Percentiles rank a stretch among this genome's conserved stretches.
Conservation (phyloP, 2,113 vertebrate species). For the Meleagris gallopavo region DNA sequence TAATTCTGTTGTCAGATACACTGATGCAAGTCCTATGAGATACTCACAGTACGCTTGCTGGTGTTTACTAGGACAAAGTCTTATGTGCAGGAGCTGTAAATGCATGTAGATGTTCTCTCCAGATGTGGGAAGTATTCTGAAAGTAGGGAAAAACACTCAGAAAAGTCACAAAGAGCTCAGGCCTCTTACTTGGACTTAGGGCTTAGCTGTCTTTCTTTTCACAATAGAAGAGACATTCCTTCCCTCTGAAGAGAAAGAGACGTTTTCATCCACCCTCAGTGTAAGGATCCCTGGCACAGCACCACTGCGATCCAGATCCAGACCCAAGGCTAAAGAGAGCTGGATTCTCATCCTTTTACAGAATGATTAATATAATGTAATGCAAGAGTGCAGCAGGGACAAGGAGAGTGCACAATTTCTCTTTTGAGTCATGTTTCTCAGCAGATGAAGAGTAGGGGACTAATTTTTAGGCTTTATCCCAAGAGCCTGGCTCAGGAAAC, state of each 20-base stretch:
- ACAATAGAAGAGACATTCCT: neutral
- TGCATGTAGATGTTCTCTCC: fast-evolving
- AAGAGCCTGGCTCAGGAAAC: neutral
- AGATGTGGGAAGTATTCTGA: neutral
- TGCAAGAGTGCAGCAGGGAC: neutral
- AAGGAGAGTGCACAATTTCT: neutral
- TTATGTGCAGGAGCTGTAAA: neutral
- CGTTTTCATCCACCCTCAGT: neutral
- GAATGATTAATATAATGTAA: neutral
- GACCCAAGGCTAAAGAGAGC: neutral
- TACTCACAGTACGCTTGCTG: neutral
- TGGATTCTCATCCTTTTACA: neutral
- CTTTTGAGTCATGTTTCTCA: neutral
- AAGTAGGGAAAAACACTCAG: neutral
- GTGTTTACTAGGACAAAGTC: neutral
- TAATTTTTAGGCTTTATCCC: neutral
- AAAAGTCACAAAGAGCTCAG: neutral
- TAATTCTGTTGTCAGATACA: neutral
- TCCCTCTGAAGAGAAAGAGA: neutral
- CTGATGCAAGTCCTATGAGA: fast-evolving
- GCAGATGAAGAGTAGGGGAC: neutral
- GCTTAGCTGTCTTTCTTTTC: neutral
- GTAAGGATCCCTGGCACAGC: neutral
- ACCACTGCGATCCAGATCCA: neutral
- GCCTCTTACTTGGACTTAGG: neutral